Evolutionary conservation across 2,888 invertebrate genomes (phyloP), one percentile per base, ranked within the genome.

Genomic region (Limnephilus lunatus): DNA sequence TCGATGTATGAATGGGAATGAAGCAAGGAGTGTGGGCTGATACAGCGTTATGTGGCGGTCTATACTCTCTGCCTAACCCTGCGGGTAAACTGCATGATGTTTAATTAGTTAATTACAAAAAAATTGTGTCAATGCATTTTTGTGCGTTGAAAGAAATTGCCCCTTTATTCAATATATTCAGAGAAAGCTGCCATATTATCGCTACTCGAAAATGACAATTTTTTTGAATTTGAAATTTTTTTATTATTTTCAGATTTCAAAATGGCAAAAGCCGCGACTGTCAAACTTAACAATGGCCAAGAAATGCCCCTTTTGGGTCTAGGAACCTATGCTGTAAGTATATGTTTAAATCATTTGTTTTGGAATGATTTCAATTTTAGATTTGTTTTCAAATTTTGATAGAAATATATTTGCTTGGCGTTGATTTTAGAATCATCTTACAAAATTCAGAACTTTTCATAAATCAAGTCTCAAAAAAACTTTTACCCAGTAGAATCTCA

Each of bases 241-340:
- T 25, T 5, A 81, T 87, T 88, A 44, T 30, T 91, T 91, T 11
- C 88, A 91, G 91, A 53, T 32, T 30, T 32, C 35, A 88, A 88
- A 35, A 93, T 92, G 92, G 91, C 91, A 14, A 93, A 92, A 85
- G 95, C 95, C 1, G 95, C 97, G 0, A 94, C 94, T 31, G 93
- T 96, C 1, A 96, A 95, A 93, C 95, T 97, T 81, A 97, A 96
- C 94, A 96, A 97, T 95, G 97, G 97, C 0, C 94, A 94, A 5
- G 94, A 95, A 89, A 97, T 97, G 94, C 97, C 97, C 0, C 94
- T 95, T 30, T 94, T 97, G 32, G 97, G 97, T 0, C 94, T 97
- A 25, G 97, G 97, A 1, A 97, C 97, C 0, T 97, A 93, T 82
- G 91, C 93, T 83, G 93, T 93, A 80, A 92, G 93, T 93, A 83